These are phyloP conservation scores for Myotis myotis DNA, from an alignment of 2,797 vertebrate species.

Conservation along the genomic window DNA sequence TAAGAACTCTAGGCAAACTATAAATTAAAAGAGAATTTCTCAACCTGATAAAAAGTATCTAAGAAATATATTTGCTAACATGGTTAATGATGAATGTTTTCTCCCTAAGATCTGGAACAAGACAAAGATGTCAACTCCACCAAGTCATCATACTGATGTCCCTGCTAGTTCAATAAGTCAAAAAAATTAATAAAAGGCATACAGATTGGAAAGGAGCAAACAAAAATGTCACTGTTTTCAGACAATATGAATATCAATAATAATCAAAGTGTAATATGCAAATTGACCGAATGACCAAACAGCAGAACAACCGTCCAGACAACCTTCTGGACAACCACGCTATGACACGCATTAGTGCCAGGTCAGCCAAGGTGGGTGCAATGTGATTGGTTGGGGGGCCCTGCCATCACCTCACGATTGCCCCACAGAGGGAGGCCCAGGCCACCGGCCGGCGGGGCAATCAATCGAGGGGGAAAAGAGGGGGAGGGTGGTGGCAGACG, in stretches of 20 bases:
- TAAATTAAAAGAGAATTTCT: background rate
- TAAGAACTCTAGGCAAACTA: background rate
- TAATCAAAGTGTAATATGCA: no score
- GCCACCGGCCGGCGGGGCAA: no score
- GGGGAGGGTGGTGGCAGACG: no score
- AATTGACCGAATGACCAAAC: no score
- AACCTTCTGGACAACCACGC: no score
- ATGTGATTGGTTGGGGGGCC: no score
- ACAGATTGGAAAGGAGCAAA: background rate
- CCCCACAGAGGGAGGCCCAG: no score
- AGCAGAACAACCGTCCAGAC: accelerated
- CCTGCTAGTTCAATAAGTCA: background rate
- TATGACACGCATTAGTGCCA: no score
- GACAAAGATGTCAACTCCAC: background rate
- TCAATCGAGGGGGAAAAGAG: no score
- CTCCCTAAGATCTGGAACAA: background rate
- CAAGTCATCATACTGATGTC: background rate
- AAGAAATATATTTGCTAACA: background rate
- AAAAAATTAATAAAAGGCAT: background rate
- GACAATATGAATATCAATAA: background rate
- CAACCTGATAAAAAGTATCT: background rate
- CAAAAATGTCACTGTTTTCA: background rate
- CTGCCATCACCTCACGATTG: no score
- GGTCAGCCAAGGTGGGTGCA: no score
- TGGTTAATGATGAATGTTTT: background rate